Evolutionary conservation across 2,113 vertebrate species (phyloP).

Genomic region (Nesospiza acunhae): DNA sequence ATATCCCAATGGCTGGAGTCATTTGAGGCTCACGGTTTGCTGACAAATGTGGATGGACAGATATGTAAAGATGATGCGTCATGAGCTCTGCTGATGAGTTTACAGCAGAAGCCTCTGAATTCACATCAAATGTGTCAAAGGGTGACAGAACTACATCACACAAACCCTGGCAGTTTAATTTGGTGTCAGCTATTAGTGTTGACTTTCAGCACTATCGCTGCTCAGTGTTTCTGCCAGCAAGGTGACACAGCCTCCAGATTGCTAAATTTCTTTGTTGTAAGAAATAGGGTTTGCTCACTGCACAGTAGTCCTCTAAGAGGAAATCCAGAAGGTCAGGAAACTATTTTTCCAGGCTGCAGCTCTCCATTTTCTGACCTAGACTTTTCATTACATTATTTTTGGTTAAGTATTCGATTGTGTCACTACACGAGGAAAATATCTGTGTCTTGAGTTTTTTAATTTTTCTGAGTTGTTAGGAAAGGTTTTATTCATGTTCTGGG

Average conservation of each 20-base stretch:
- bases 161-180: slow-evolving; percentile 76
- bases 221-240: slow-evolving; percentile 74
- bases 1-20: slow-evolving; percentile 52
- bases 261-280: slow-evolving; percentile 72
- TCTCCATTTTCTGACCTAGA: slow-evolving; percentile 25
- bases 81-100: slow-evolving; percentile 69
- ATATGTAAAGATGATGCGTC: slow-evolving; percentile 76
- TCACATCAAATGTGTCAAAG: slow-evolving; percentile 73
- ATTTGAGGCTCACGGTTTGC: slow-evolving; percentile 16
- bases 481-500: background rate
- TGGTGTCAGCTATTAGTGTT: slow-evolving; percentile 77
- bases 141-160: slow-evolving; percentile 73
- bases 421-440: background rate
- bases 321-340: slow-evolving; percentile 47
- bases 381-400: slow-evolving; percentile 49
- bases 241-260: slow-evolving; percentile 69
- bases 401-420: slow-evolving; percentile 42
- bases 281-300: slow-evolving; percentile 58
- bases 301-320: slow-evolving; percentile 34
- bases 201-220: slow-evolving; percentile 61
- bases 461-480: slow-evolving; percentile 3
- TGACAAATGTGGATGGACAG: slow-evolving; percentile 71
- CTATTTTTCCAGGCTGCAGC: slow-evolving; percentile 2
- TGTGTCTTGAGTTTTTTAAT: background rate
- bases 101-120: slow-evolving; percentile 67